These are phyloP conservation scores for Protonibea diacanthus DNA, from an alignment of 2,797 vertebrate species.

Conservation along the genomic window DNA sequence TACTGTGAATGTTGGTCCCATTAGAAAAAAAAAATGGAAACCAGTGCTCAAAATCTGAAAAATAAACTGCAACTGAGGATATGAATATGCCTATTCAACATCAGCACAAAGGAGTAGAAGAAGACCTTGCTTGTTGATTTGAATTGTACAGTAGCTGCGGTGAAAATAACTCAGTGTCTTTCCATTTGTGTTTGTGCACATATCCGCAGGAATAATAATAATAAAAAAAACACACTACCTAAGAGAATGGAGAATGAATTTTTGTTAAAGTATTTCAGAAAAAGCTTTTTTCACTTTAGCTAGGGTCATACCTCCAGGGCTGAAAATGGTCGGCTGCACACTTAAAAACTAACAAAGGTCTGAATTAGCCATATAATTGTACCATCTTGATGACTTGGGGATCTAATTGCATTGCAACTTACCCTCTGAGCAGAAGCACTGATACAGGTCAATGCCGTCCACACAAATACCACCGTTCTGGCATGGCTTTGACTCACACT, in stretches of 20 bases:
- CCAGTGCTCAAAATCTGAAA: neutral
- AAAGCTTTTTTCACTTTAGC: conserved; percentile 36
- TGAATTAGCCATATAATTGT: conserved; percentile 45
- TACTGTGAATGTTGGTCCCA: neutral
- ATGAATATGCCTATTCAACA: neutral
- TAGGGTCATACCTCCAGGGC: conserved; percentile 2
- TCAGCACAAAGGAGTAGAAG: neutral
- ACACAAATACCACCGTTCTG: conserved; percentile 82
- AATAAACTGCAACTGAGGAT: neutral
- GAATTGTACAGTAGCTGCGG: neutral
- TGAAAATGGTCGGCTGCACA: conserved; percentile 12
- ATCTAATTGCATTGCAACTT: conserved; percentile 56
- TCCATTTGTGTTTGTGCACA: conserved; percentile 11
- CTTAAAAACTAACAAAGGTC: conserved; percentile 31
- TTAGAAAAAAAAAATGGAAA: neutral
- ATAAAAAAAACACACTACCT: neutral
- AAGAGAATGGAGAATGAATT: neutral
- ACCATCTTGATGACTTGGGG: conserved; percentile 5
- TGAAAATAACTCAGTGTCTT: conserved; percentile 16
- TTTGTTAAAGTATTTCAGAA: conserved; percentile 20
- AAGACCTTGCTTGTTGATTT: neutral
- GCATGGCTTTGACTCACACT: conserved; percentile 84
- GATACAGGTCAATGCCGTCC: conserved; percentile 81
- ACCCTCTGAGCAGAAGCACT: conserved; percentile 85
- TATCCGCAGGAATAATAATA: neutral